A percentile compares a stretch with the other conserved stretches of the same genome.
Conservation (phyloP, 2,888 invertebrate genomes). For the Sarcophaga subvicina region DNA sequence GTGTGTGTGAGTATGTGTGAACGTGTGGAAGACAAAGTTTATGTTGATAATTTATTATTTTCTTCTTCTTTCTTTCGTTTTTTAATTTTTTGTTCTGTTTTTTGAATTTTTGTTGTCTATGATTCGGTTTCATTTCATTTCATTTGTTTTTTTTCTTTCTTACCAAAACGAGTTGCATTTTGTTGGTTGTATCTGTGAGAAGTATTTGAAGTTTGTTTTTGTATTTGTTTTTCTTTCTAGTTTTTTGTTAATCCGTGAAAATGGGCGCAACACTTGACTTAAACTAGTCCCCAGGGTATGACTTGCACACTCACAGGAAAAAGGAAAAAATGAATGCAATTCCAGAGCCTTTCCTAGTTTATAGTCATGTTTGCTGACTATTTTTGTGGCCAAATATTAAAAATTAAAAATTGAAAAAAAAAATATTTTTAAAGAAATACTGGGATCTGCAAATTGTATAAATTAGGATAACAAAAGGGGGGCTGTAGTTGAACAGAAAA, state of each 20-base stretch:
- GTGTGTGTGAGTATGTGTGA: too few relatives aligned
- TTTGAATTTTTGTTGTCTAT: conserved; percentile 3
- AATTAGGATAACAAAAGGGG: too few relatives aligned
- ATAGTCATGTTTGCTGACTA: too few relatives aligned
- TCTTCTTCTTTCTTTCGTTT: not conserved
- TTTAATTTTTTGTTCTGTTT: not conserved
- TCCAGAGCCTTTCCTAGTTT: too few relatives aligned
- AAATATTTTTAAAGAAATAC: too few relatives aligned
- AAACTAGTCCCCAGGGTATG: conserved; percentile 55
- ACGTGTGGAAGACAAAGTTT: too few relatives aligned
- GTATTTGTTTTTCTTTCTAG: conserved; percentile 20
- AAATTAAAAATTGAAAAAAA: too few relatives aligned
- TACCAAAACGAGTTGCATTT: conserved; percentile 35
- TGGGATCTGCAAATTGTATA: too few relatives aligned
- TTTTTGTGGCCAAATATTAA: too few relatives aligned
- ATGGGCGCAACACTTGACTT: conserved; percentile 71
- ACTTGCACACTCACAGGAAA: not conserved
- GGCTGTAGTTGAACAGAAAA: too few relatives aligned
- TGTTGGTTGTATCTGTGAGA: conserved; percentile 4
- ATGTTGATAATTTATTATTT: conserved; percentile 24
- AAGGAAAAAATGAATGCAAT: too few relatives aligned
- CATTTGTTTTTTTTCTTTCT: not conserved
- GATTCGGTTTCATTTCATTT: not conserved
- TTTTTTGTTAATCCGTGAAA: conserved; percentile 71
- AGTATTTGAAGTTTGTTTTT: conserved; percentile 33